These are phyloP conservation scores for Girardinichthys multiradiatus DNA, from an alignment of 2,113 vertebrate species.

Conservation along the genomic window DNA sequence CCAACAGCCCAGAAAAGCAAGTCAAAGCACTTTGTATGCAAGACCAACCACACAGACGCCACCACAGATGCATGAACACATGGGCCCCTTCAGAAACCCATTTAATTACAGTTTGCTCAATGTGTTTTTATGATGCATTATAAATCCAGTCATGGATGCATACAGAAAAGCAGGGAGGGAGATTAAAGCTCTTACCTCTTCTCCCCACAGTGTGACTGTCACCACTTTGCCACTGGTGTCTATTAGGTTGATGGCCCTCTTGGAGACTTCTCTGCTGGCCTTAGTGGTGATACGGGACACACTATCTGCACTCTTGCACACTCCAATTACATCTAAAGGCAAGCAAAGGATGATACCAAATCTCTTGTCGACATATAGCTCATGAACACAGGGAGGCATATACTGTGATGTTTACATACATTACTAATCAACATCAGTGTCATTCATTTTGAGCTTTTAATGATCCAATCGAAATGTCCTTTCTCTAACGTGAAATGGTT, in stretches of 20 bases:
- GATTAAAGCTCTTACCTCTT: conserved; percentile 80
- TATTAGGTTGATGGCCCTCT: conserved; percentile 87
- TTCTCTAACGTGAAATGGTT: too few species aligned
- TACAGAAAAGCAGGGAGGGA: conserved; percentile 8
- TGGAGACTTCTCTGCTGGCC: conserved; percentile 87
- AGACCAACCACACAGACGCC: conserved; percentile 9
- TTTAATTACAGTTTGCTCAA: conserved; percentile 32
- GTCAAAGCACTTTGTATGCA: conserved; percentile 34
- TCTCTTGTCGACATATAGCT: background rate
- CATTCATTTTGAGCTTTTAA: too few species aligned
- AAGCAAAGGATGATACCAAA: conserved; percentile 19
- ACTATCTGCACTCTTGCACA: conserved; percentile 90
- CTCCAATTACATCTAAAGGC: conserved; percentile 87
- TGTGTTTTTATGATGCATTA: conserved; percentile 33
- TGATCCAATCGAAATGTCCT: background rate
- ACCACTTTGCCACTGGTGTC: conserved; percentile 88
- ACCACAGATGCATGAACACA: conserved; percentile 9
- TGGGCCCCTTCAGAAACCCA: conserved; percentile 24
- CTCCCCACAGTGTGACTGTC: conserved; percentile 89
- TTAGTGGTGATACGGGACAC: conserved; percentile 85
- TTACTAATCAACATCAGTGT: too few species aligned
- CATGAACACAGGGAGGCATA: conserved; percentile 10
- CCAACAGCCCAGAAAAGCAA: conserved; percentile 47
- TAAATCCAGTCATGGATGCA: conserved; percentile 34
- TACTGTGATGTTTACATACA: background rate